These are phyloP conservation scores for Rhinogobius similis DNA, from an alignment of 2,113 vertebrate species.

Conservation along the genomic window DNA sequence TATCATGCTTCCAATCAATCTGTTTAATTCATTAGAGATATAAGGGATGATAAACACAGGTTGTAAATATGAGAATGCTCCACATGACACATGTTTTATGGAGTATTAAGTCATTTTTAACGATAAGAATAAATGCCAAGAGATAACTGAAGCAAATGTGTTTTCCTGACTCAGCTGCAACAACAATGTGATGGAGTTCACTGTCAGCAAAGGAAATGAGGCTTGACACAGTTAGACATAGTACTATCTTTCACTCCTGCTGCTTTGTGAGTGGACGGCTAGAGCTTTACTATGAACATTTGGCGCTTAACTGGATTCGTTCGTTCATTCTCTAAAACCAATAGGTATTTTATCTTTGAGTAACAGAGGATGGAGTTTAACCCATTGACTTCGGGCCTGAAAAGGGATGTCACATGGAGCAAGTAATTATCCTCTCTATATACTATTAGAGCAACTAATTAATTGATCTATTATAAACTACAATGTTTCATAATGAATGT, in stretches of 20 bases:
- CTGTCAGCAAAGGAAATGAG: neutral
- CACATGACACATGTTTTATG: constrained; percentile 19
- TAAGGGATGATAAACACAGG: constrained; percentile 41
- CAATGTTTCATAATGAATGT: no score
- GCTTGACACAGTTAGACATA: neutral
- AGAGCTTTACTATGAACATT: neutral
- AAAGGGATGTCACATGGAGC: no score
- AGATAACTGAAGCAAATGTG: constrained; percentile 17
- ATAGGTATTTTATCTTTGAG: neutral
- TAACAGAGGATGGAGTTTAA: neutral
- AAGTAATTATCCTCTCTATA: no score
- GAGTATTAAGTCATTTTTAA: constrained; percentile 10
- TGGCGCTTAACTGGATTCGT: neutral
- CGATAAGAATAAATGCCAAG: constrained; percentile 15
- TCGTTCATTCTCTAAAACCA: neutral
- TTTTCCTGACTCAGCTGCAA: constrained; percentile 18
- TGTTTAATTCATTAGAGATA: constrained; percentile 36
- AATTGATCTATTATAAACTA: no score
- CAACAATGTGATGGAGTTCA: neutral
- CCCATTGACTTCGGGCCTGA: neutral
- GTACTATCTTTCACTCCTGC: neutral
- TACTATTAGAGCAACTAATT: no score
- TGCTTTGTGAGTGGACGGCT: neutral
- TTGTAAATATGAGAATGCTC: constrained; percentile 39
- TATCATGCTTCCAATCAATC: constrained; percentile 59